These are phyloP conservation scores for Tretioscincus oriximinensis DNA, from an alignment of 2,113 vertebrate genomes.

Conservation along the genomic window DNA sequence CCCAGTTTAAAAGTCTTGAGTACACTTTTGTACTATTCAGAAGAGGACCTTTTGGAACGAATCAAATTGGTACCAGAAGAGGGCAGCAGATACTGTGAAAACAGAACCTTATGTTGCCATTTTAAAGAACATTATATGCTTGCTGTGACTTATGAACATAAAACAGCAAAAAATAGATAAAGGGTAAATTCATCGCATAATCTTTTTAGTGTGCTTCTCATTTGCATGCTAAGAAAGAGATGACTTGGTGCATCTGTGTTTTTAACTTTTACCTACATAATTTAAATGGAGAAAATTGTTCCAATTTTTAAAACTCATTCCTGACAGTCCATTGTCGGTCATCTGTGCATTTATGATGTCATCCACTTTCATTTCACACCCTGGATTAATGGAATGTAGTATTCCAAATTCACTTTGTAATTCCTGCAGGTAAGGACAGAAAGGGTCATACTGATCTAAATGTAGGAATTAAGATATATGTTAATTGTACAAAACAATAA, in stretches of 20 bases:
- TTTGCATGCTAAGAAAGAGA: not conserved
- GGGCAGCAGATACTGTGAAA: slow-evolving; percentile 51
- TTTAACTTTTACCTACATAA: too few species aligned
- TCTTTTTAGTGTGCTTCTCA: not conserved
- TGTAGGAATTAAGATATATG: too few species aligned
- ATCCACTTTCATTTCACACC: too few species aligned
- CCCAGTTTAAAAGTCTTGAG: not conserved
- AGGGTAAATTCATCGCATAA: not conserved
- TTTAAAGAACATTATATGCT: not conserved
- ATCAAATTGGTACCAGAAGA: slow-evolving; percentile 50
- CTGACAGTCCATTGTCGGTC: too few species aligned
- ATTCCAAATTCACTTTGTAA: too few species aligned
- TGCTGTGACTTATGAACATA: not conserved
- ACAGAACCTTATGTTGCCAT: rapidly evolving
- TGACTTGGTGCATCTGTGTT: too few species aligned
- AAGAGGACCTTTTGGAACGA: not conserved
- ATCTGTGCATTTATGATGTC: too few species aligned
- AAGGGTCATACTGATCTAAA: too few species aligned
- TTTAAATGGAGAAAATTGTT: not conserved
- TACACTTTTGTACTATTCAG: not conserved
- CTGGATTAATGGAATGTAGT: too few species aligned
- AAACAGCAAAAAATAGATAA: not conserved
- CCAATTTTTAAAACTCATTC: too few species aligned
- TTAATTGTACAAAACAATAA: too few species aligned
- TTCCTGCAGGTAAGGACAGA: too few species aligned